Conservation (phyloP, 1,140 invertebrate species). For the Halesus radiatus region DNA sequence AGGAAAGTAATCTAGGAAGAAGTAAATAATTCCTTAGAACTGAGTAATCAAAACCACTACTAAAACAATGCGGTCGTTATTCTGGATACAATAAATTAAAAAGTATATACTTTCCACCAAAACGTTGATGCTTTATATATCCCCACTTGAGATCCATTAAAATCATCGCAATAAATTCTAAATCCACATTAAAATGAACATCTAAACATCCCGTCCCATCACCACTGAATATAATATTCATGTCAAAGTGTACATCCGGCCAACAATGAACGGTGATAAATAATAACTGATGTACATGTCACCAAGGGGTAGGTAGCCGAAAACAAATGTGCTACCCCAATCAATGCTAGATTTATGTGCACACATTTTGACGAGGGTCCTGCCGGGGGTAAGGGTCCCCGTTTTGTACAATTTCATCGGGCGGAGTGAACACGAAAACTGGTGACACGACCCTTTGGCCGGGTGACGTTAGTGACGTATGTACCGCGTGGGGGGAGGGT, state of each 20-base stretch:
- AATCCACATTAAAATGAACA: slow-evolving; percentile 11
- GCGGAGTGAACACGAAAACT: slow-evolving; percentile 39
- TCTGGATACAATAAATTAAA: too few species aligned
- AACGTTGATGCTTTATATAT: too few species aligned
- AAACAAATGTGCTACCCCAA: slow-evolving; percentile 43
- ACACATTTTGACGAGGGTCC: slow-evolving; percentile 54
- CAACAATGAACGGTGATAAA: slow-evolving; percentile 21
- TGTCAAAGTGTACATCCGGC: slow-evolving; percentile 4
- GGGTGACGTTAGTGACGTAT: slow-evolving; percentile 1
- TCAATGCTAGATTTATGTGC: slow-evolving; percentile 56
- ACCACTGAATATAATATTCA: neutral
- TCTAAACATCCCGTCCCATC: slow-evolving; percentile 6
- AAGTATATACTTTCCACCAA: too few species aligned
- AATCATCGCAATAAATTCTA: too few species aligned
- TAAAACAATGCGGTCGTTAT: too few species aligned
- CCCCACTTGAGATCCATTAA: too few species aligned
- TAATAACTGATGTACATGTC: slow-evolving; percentile 37
- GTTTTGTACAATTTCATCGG: slow-evolving; percentile 55
- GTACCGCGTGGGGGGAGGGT: neutral
- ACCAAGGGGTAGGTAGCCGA: slow-evolving; percentile 8
- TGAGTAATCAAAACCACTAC: too few species aligned
- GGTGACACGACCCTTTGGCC: slow-evolving; percentile 33
- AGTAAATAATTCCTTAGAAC: too few species aligned
- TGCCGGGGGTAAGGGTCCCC: slow-evolving; percentile 12
- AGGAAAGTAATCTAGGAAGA: too few species aligned